Evolutionary conservation across 2,888 invertebrate genomes (phyloP).

Genomic region (Agrypnus murinus): DNA sequence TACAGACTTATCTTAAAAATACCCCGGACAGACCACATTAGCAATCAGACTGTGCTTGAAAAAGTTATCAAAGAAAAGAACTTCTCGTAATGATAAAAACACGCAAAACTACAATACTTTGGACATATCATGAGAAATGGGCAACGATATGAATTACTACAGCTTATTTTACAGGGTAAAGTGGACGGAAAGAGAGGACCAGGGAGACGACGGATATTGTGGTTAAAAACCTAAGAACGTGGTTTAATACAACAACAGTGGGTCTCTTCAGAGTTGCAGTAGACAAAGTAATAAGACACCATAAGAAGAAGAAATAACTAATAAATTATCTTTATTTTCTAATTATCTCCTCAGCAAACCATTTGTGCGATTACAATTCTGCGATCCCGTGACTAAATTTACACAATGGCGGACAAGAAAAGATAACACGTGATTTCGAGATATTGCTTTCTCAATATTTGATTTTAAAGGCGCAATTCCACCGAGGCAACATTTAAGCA

Average conservation of each 20-base stretch:
- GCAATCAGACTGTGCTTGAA: slow-evolving; percentile 31
- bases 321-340: too few relatives aligned
- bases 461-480: too few relatives aligned
- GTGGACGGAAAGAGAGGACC: slow-evolving; percentile 2
- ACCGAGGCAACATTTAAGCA: too few relatives aligned
- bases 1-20: slow-evolving; percentile 34
- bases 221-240: slow-evolving; percentile 12
- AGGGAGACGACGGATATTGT: slow-evolving; percentile 10
- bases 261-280: slow-evolving; percentile 12
- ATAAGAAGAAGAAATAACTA: too few relatives aligned
- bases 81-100: slow-evolving; percentile 1
- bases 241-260: slow-evolving; percentile 23
- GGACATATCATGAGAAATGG: slow-evolving; percentile 18
- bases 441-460: too few relatives aligned
- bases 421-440: too few relatives aligned
- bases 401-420: too few relatives aligned
- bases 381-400: too few relatives aligned
- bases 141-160: slow-evolving; percentile 6
- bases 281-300: too few relatives aligned
- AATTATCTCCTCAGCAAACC: too few relatives aligned
- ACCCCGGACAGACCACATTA: slow-evolving; percentile 23
- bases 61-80: slow-evolving; percentile 15
- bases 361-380: too few relatives aligned
- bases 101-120: slow-evolving; percentile 9
- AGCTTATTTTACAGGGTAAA: slow-evolving; percentile 19